These are phyloP conservation scores for Choloepus hoffmanni DNA, from an alignment of 2,113 vertebrate species.

Conservation along the genomic window DNA sequence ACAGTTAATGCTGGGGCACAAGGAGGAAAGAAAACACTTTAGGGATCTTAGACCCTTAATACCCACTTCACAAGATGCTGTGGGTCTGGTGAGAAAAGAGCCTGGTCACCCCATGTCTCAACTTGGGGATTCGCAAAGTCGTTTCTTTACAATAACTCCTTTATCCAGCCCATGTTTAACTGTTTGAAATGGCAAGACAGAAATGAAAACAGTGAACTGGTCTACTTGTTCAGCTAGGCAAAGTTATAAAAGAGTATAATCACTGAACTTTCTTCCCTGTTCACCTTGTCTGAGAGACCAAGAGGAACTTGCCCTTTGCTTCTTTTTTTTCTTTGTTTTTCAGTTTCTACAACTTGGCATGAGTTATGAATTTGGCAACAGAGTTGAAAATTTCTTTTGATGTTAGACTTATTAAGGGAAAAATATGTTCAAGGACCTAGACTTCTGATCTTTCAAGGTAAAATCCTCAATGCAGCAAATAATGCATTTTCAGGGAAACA, in stretches of 20 bases:
- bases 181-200: not conserved
- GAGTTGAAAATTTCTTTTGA: constrained; percentile 29
- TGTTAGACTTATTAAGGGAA: constrained; percentile 21
- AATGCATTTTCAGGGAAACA: constrained; percentile 48
- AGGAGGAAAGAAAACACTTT: not conserved
- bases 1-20: not conserved
- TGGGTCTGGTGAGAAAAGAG: not conserved
- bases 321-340: not conserved
- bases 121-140: not conserved
- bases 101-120: not conserved
- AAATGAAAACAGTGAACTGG: constrained; percentile 41
- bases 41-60: not conserved
- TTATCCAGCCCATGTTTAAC: not conserved
- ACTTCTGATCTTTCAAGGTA: constrained; percentile 58
- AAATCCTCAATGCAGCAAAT: not conserved
- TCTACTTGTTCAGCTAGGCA: constrained; percentile 43
- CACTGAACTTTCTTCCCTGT: constrained; percentile 43
- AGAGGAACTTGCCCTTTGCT: constrained; percentile 22
- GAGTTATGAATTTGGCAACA: constrained; percentile 49
- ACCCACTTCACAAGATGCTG: not conserved
- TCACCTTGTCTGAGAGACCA: constrained; percentile 41
- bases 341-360: constrained; percentile 52
- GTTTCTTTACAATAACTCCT: not conserved
- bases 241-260: constrained; percentile 49
- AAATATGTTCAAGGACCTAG: constrained; percentile 20